Conservation (phyloP, 2,888 invertebrate genomes). For the Sphaerophoria rueppellii region DNA sequence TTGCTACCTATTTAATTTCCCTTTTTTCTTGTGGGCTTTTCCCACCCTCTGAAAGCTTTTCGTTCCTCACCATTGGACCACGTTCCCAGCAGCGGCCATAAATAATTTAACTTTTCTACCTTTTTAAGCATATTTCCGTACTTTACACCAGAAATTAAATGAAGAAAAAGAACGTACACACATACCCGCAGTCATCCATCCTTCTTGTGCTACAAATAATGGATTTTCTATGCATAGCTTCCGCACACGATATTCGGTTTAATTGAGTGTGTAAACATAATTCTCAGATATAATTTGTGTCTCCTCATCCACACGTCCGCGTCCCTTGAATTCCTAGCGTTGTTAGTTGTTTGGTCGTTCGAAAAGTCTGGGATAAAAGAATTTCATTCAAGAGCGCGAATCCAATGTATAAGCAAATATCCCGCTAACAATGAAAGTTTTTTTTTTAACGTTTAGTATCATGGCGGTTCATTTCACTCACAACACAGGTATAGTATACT, state of each 20-base stretch:
- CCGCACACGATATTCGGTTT: constrained; percentile 66
- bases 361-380: not conserved
- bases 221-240: constrained; percentile 61
- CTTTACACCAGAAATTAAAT: constrained; percentile 35
- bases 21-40: too few relatives aligned
- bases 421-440: not conserved
- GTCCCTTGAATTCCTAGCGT: not conserved
- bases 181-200: constrained; percentile 38
- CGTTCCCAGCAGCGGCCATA: constrained; percentile 27
- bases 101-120: constrained; percentile 50
- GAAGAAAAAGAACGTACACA: constrained; percentile 12
- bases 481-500: not conserved
- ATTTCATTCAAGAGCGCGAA: not conserved
- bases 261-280: constrained; percentile 74
- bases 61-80: not conserved
- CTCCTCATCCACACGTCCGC: not conserved
- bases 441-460: not conserved
- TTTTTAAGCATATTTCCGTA: constrained; percentile 59
- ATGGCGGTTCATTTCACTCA: not conserved
- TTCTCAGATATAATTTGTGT: constrained; percentile 63
- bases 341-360: not conserved
- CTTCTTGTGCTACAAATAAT: constrained; percentile 48
- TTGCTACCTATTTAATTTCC: too few relatives aligned
- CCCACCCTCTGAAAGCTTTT: not conserved
- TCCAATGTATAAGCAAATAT: constrained; percentile 4